phyloP scores from a whole-genome alignment of 2,113 vertebrate genomes.

The Sylvietta virens region DNA sequence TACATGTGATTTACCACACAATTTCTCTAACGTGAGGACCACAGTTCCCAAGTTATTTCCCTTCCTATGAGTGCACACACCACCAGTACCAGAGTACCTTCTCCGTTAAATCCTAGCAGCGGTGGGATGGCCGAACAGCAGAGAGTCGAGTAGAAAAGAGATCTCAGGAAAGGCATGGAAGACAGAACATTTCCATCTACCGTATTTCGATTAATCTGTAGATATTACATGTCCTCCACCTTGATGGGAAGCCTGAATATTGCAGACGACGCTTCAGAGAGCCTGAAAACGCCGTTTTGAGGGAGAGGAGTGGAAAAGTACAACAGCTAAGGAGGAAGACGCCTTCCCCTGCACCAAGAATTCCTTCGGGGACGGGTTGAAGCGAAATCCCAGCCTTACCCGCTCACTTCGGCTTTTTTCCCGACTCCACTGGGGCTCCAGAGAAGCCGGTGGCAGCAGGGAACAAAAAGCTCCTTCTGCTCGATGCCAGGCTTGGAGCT shows the following conservation, averaged over 20 bases:
- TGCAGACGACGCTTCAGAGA: accelerated
- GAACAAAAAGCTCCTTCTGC: not conserved
- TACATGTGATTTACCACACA: not conserved
- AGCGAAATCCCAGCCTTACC: not conserved
- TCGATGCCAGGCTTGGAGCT: not conserved
- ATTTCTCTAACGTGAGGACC: accelerated
- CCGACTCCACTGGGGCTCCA: accelerated
- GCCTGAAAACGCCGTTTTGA: not conserved
- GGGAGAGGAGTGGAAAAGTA: not conserved
- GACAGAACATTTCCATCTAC: not conserved
- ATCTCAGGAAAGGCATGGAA: not conserved
- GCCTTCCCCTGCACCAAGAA: not conserved
- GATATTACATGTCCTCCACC: not conserved
- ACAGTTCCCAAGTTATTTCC: not conserved
- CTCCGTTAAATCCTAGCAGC: accelerated
- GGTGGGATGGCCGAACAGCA: accelerated
- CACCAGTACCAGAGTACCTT: not conserved
- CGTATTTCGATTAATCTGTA: accelerated
- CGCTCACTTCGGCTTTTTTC: accelerated
- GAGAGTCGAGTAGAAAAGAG: not conserved
- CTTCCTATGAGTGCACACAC: not conserved
- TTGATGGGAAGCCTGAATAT: not conserved
- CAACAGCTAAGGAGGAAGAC: accelerated
- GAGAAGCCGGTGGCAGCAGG: not conserved
- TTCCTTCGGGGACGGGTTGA: not conserved